Percentiles rank a stretch among this genome's conserved stretches.
Conservation (phyloP, 2,888 invertebrate species). For the Cabera pusaria region DNA sequence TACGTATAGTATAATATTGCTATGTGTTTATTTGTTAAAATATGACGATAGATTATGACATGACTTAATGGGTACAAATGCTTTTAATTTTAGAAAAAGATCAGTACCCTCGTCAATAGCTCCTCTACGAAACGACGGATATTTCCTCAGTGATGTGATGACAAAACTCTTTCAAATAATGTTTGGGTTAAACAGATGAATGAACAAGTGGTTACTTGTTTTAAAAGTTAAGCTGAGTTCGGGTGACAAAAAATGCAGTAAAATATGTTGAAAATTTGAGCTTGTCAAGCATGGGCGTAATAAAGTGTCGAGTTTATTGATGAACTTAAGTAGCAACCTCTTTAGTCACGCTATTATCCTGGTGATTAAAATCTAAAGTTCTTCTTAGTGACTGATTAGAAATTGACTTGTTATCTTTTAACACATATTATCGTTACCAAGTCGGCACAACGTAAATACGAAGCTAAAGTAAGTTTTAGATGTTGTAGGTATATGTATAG, state of each 20-base stretch:
- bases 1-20: too few relatives aligned
- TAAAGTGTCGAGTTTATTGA: conserved; percentile 76
- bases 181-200: conserved; percentile 39
- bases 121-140: too few relatives aligned
- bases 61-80: too few relatives aligned
- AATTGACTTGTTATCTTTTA: conserved; percentile 25
- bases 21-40: too few relatives aligned
- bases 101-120: too few relatives aligned
- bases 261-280: conserved; percentile 61
- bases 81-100: too few relatives aligned
- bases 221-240: conserved; percentile 51
- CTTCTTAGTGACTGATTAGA: conserved; percentile 31
- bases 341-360: conserved; percentile 45
- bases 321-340: conserved; percentile 55
- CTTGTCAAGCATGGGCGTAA: conserved; percentile 61
- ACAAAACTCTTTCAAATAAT: conserved; percentile 47
- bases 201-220: conserved; percentile 69
- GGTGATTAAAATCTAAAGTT: conserved; percentile 29
- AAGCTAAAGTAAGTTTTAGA: too few relatives aligned
- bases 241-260: conserved; percentile 63
- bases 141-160: conserved; percentile 46
- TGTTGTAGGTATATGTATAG: too few relatives aligned
- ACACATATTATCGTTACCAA: too few relatives aligned
- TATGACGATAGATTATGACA: too few relatives aligned
- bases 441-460: too few relatives aligned